Percentiles rank a stretch among this genome's conserved stretches.
These are phyloP conservation scores for Entomyzon cyanotis DNA, from an alignment of 2,113 vertebrate species.

Conservation along the genomic window DNA sequence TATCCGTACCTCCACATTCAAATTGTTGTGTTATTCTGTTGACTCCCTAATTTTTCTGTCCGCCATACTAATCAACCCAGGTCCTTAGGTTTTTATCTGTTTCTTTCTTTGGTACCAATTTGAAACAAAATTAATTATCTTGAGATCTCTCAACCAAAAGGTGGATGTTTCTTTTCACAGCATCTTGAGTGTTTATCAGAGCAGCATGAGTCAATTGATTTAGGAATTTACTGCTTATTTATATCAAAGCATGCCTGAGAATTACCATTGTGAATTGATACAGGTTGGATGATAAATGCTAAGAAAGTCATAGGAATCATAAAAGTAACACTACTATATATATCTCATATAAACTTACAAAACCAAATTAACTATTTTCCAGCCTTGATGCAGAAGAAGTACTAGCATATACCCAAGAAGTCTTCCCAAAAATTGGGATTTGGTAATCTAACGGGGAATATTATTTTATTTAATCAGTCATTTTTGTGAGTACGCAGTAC, in stretches of 20 bases:
- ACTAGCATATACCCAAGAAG: background rate
- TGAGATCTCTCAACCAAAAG: background rate
- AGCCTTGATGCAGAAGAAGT: background rate
- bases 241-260: background rate
- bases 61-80: background rate
- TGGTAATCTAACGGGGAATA: background rate
- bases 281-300: background rate
- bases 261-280: background rate
- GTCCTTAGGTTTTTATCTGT: background rate
- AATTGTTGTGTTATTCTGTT: background rate
- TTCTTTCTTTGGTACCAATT: background rate
- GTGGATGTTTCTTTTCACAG: background rate
- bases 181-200: background rate
- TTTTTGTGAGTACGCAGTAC: background rate
- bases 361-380: background rate
- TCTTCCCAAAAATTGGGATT: accelerated
- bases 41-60: background rate
- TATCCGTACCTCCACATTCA: background rate
- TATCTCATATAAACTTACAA: background rate
- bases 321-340: background rate
- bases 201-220: background rate
- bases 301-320: background rate
- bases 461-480: background rate
- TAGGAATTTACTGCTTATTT: background rate
- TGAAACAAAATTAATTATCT: background rate